These are phyloP conservation scores for Pangasius larnaudii DNA, from an alignment of 2,797 vertebrate genomes.

Conservation along the genomic window DNA sequence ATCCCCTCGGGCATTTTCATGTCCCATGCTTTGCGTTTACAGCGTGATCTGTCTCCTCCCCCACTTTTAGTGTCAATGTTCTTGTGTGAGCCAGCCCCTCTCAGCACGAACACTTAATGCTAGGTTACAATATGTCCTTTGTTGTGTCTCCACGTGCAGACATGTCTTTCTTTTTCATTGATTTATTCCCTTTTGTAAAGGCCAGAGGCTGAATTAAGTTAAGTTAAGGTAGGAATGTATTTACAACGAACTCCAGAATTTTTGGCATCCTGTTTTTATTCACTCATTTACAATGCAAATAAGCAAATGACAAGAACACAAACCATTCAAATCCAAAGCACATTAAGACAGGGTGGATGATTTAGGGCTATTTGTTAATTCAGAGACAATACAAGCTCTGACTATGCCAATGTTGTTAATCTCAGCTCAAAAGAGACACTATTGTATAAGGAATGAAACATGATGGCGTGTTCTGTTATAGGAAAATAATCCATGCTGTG, in stretches of 20 bases:
- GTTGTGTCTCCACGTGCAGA: not conserved
- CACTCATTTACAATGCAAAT: not conserved
- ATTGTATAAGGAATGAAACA: not conserved
- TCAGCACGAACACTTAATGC: constrained; percentile 22
- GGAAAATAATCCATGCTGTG: not conserved
- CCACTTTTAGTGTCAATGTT: constrained; percentile 1
- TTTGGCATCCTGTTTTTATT: not conserved
- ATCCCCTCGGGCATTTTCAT: constrained; percentile 6
- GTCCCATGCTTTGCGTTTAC: constrained; percentile 2
- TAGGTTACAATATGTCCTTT: constrained; percentile 22
- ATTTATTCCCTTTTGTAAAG: not conserved
- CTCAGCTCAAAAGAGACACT: no score
- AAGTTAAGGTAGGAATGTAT: not conserved
- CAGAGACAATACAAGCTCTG: not conserved
- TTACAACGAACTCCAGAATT: not conserved
- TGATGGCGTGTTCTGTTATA: not conserved
- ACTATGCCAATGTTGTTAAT: not conserved
- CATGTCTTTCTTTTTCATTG: constrained; percentile 10
- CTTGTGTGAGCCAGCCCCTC: not conserved
- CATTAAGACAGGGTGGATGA: not conserved
- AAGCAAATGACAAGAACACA: not conserved
- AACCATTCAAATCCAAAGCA: not conserved
- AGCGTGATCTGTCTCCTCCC: constrained; percentile 10
- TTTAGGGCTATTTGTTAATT: not conserved
- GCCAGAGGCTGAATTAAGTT: not conserved